Evolutionary conservation across 2,888 invertebrate species (phyloP).

Genomic region (Plagodis dolabraria): DNA sequence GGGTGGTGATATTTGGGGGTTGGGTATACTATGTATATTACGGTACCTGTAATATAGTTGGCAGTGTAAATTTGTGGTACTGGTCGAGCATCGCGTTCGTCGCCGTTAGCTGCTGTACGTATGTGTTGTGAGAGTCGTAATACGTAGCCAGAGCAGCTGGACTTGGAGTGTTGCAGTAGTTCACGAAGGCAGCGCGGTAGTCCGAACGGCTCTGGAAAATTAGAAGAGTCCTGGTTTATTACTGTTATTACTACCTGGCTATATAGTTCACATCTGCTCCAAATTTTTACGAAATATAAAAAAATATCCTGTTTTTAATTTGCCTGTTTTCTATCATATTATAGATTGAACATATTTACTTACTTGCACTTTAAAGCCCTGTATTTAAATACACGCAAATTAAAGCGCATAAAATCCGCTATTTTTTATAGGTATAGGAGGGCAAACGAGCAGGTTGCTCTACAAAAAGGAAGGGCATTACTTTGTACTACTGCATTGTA

Average conservation of each 20-base stretch:
- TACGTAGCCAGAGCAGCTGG: constrained; percentile 90
- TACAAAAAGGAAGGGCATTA: too few relatives aligned
- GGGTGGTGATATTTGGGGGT: too few relatives aligned
- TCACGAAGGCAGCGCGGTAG: constrained; percentile 93
- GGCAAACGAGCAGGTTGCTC: too few relatives aligned
- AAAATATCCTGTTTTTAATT: too few relatives aligned
- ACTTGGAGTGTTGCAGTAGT: constrained; percentile 90
- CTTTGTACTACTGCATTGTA: too few relatives aligned
- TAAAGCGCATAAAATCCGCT: too few relatives aligned
- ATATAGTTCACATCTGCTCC: background rate
- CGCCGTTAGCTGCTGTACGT: constrained; percentile 95
- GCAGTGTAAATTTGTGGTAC: constrained; percentile 93
- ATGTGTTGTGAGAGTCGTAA: constrained; percentile 96
- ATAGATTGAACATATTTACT: too few relatives aligned
- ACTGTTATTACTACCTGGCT: background rate
- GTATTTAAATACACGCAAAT: too few relatives aligned
- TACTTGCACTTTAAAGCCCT: too few relatives aligned
- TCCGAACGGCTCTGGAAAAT: constrained; percentile 91
- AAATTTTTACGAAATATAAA: background rate
- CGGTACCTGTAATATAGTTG: constrained; percentile 89
- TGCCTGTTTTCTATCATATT: too few relatives aligned
- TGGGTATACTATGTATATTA: background rate
- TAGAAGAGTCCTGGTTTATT: background rate
- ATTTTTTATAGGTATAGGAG: too few relatives aligned
- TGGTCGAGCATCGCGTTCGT: constrained; percentile 97